Base-by-base conservation (phyloP, 2,888 invertebrate genomes). In the Coronaproctus castanopsis region DNA sequence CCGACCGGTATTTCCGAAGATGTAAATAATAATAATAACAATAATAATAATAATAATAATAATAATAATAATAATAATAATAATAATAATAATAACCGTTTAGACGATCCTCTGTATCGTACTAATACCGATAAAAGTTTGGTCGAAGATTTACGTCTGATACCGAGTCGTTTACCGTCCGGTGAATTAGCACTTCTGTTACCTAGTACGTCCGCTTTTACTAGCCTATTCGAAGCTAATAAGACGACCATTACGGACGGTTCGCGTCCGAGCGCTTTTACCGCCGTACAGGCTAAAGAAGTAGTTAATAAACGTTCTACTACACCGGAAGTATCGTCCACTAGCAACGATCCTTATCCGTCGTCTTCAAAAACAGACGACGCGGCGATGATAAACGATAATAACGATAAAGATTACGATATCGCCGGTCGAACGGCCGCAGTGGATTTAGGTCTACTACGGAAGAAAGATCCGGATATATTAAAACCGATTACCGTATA, bases 121-220 rank as follows among this genome's bases (percentile, higher is more conserved):
- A n/a, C n/a, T n/a, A n/a, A n/a, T n/a, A n/a, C n/a, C n/a, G n/a
- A n/a, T n/a, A 59, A 49, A 5, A 36, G 36, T 57, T 61, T 51
- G 10, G 22, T 51, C 66, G 36, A 61, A 59, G 52, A 75, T 71
- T 76, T 82, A 1, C 81, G 80, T 64, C 69, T 82, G 36, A 81
- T 82, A 67, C 84, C 76, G 64, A 84, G 75, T 63, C 77, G 77
- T 65, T 75, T 76, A 69, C 83, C 75, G 0, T 79, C 77, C 2
- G 83, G 82, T 1, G 82, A 83, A 67, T 70, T 83, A 52, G 82
- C 82, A 0, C 72, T 82, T 20, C 70, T 83, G 21, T 75, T 83
- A 61, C 82, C 82, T 2, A 78, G 77, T 63, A 71, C 72, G 18
- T 70, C 65, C 70, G 24, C 59, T 0, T 23, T 59, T 76, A 64